Evolutionary conservation across 2,797 vertebrate genomes (phyloP).

Genomic region (Sebastolobus alascanus): DNA sequence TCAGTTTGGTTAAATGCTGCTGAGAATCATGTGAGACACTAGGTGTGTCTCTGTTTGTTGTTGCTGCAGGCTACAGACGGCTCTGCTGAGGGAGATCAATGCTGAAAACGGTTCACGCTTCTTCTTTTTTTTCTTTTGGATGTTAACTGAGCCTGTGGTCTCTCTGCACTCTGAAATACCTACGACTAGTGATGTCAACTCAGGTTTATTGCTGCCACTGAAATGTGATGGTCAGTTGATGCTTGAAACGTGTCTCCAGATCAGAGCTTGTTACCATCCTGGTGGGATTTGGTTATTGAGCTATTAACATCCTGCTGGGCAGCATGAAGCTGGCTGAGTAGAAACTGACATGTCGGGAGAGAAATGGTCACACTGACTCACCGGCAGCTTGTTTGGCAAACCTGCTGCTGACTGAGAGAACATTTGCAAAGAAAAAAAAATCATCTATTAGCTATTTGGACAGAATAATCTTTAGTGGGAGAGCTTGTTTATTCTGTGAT

Average conservation of each 20-base stretch:
- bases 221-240: neutral
- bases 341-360: conserved; percentile 41
- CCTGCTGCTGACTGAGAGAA: conserved; percentile 51
- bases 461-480: conserved; percentile 34
- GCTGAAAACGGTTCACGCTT: conserved; percentile 1
- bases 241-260: neutral
- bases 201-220: neutral
- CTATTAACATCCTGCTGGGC: conserved; percentile 31
- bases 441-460: conserved; percentile 38
- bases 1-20: conserved; percentile 12
- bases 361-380: conserved; percentile 56
- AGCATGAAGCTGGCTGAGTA: conserved; percentile 23
- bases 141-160: neutral
- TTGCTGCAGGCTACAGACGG: conserved; percentile 36
- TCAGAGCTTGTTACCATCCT: conserved; percentile 17
- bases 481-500: conserved; percentile 48
- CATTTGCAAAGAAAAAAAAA: conserved; percentile 41
- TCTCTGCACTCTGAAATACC: neutral
- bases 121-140: neutral
- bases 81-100: conserved; percentile 29
- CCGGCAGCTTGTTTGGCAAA: conserved; percentile 52
- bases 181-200: neutral
- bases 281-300: conserved; percentile 24
- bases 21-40: conserved; percentile 39
- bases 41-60: conserved; percentile 51